phyloP scores from a whole-genome alignment of 2,888 invertebrate genomes.

The Cantharis nigra region DNA sequence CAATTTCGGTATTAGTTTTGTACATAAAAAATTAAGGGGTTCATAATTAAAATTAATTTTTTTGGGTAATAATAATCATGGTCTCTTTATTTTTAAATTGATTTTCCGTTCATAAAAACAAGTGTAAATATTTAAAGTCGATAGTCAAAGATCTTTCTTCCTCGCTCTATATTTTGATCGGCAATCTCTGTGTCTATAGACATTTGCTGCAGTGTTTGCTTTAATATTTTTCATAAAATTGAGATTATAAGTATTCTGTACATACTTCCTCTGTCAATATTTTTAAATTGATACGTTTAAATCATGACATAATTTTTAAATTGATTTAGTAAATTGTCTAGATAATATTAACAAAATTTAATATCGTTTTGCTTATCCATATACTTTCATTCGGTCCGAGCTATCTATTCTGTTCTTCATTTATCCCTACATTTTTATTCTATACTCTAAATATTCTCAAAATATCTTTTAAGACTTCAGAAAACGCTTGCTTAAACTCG shows the following conservation, averaged over 20 bases:
- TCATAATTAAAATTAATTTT: conserved; percentile 42
- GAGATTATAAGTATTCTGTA: conserved; percentile 55
- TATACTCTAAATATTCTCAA: background rate
- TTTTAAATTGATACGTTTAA: conserved; percentile 47
- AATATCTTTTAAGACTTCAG: background rate
- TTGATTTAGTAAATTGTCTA: conserved; percentile 20
- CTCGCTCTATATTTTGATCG: conserved; percentile 52
- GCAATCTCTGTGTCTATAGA: conserved; percentile 57
- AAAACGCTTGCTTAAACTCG: no score
- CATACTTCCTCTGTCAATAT: conserved; percentile 54
- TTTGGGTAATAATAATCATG: conserved; percentile 33
- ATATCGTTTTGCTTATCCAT: background rate
- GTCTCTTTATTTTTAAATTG: conserved; percentile 49
- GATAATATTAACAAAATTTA: conserved; percentile 1
- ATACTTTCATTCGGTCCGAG: background rate
- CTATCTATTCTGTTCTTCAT: background rate
- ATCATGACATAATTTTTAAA: conserved; percentile 28
- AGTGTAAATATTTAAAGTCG: conserved; percentile 55
- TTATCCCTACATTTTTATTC: background rate
- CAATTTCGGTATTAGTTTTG: background rate
- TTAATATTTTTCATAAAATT: conserved; percentile 57
- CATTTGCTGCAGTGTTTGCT: conserved; percentile 55
- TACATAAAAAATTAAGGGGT: conserved; percentile 9
- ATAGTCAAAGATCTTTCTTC: conserved; percentile 51
- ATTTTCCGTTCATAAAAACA: conserved; percentile 51